Percentiles rank a stretch among this genome's conserved stretches.
These are phyloP conservation scores for Pteropus alecto DNA, from an alignment of 2,113 vertebrate genomes.

Conservation along the genomic window DNA sequence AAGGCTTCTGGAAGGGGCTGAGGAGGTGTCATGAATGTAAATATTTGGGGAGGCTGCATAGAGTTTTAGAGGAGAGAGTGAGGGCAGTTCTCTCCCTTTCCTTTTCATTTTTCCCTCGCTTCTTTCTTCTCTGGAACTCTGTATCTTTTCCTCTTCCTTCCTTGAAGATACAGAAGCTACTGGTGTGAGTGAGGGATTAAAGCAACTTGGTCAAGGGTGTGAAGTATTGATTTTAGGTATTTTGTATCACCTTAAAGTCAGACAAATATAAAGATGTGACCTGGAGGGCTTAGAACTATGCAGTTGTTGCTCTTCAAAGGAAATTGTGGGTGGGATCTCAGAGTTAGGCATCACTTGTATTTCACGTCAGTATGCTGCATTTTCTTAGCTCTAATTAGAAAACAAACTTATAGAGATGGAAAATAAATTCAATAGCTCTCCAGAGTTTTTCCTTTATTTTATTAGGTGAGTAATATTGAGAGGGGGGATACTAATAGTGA, in stretches of 20 bases:
- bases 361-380: background rate
- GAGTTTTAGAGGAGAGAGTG: background rate
- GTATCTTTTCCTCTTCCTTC: background rate
- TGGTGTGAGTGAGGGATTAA: background rate
- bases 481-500: background rate
- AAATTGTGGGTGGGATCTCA: background rate
- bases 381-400: background rate
- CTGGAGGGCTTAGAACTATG: background rate
- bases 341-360: background rate
- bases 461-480: background rate
- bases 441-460: background rate
- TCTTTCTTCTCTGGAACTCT: background rate
- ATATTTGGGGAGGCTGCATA: background rate
- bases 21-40: fast-evolving
- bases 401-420: background rate
- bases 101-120: background rate
- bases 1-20: background rate
- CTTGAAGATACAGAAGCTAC: background rate
- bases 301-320: background rate
- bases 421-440: background rate
- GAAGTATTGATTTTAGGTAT: background rate
- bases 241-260: background rate
- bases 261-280: background rate
- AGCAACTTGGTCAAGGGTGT: background rate
- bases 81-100: background rate